Percentiles rank a stretch among this genome's conserved stretches.
phyloP scores from a whole-genome alignment of 1,140 invertebrate genomes.

The Gryon sp. region DNA sequence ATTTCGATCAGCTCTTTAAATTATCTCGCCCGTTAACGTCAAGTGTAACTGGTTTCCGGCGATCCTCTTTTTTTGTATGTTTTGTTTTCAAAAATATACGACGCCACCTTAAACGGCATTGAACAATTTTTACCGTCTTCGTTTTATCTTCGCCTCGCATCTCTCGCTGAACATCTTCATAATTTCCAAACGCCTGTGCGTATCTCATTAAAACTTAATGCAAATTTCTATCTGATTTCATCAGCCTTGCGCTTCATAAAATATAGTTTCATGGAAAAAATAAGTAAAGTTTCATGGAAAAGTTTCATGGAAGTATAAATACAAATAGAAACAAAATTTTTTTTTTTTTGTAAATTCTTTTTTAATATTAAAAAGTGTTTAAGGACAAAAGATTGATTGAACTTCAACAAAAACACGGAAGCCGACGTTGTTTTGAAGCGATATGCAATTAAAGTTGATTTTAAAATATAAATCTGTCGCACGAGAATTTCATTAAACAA shows the following conservation, averaged over 20 bases:
- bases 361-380: too few species aligned
- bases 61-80: too few species aligned
- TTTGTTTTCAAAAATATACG: constrained; percentile 5
- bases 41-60: background rate
- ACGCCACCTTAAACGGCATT: background rate
- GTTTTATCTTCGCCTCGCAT: constrained; percentile 2
- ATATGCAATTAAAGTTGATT: too few species aligned
- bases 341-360: too few species aligned
- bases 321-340: too few species aligned
- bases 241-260: constrained; percentile 20
- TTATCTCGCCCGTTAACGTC: background rate
- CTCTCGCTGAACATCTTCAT: constrained; percentile 18
- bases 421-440: too few species aligned
- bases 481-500: background rate
- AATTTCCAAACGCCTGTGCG: constrained; percentile 16
- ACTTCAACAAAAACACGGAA: too few species aligned
- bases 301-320: background rate
- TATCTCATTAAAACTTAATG: constrained; percentile 33
- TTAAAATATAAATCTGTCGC: too few species aligned
- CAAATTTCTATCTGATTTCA: constrained; percentile 39
- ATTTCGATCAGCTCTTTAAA: background rate
- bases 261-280: constrained; percentile 17
- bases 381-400: too few species aligned
- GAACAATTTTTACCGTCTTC: constrained; percentile 1
- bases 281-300: too few species aligned